Evolutionary conservation across 2,888 invertebrate species (phyloP), one percentile per base, ranked within the genome.

Genomic region (Dugesia japonica): DNA sequence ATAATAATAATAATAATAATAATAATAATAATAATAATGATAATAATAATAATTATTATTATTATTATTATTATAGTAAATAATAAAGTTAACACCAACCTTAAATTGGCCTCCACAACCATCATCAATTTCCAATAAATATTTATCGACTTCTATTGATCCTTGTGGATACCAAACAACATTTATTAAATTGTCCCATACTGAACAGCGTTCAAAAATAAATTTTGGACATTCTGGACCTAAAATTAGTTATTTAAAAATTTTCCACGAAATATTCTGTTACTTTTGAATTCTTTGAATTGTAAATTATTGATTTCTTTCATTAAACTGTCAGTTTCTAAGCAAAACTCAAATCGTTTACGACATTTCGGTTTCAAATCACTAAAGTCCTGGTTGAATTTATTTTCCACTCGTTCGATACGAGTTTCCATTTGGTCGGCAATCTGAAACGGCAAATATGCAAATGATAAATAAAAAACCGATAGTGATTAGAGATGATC

Each of bases 111-210:
- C 73, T 1, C 73, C 73, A 9, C 1, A 15, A 9, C 73, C 73
- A 38, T 73, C 73, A 31, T 73, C 73, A 9, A 73, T 73, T 33
- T 73, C 73, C 17, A 73, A 23, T 1, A 73, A 17, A 31, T 73
- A 73, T 28, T 56, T 56, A n/a, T 56, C 56, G n/a, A 56, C 56
- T 20, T 56, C 23, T 4, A 56, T 56, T 4, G 56, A 23, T 1
- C 56, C 56, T n/a, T 56, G 56, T 13, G 56, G 56, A 56, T 56
- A n/a, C 56, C 56, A 56, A n/a, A 56, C 56, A n/a, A 56, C 56
- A 56, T 23, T 56, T 4, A 56, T 56, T n/a, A 56, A 56, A 23
- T 56, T 56, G 17, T 56, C 56, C 56, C 56, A 56, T 4, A 56
- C 56, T 23, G 56, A 56, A 56, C 56, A 56, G 1, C 56, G 4